These are phyloP conservation scores for Dromaius novaehollandiae DNA, from an alignment of 2,113 vertebrate genomes.

Conservation along the genomic window DNA sequence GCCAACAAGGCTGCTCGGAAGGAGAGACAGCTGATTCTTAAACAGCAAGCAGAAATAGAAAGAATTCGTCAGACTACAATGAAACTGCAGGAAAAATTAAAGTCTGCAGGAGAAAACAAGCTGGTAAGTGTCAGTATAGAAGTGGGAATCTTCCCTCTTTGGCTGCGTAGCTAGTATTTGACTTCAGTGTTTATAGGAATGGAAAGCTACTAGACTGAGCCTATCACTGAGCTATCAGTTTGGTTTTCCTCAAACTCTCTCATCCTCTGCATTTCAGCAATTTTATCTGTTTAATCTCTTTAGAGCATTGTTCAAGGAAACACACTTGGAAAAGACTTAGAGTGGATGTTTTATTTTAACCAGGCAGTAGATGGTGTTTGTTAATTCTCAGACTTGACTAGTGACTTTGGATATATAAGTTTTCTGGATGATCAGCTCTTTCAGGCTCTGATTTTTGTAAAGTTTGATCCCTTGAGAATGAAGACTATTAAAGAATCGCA, in stretches of 20 bases:
- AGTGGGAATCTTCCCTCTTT: background rate
- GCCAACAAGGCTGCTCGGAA: conserved; percentile 94
- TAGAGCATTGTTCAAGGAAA: background rate
- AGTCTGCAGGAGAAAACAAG: conserved; percentile 84
- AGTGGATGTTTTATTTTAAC: background rate
- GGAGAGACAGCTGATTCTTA: conserved; percentile 94
- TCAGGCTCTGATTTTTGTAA: background rate
- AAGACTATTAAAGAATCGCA: background rate
- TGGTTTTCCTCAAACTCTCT: background rate
- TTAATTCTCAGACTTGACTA: background rate
- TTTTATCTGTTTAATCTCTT: background rate
- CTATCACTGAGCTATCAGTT: background rate
- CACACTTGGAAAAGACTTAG: background rate
- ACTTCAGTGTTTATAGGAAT: background rate
- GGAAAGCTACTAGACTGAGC: background rate
- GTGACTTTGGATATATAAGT: background rate
- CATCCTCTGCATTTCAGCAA: background rate
- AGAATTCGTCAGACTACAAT: conserved; percentile 92
- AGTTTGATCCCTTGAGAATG: background rate
- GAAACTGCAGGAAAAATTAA: conserved; percentile 91
- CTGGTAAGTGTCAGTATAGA: conserved; percentile 71
- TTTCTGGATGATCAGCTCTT: background rate
- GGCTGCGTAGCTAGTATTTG: background rate
- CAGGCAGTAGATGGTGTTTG: background rate
- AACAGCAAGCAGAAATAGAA: conserved; percentile 96